These are phyloP conservation scores for Paracanthobrama guichenoti DNA, from an alignment of 2,113 vertebrate species.

Conservation along the genomic window DNA sequence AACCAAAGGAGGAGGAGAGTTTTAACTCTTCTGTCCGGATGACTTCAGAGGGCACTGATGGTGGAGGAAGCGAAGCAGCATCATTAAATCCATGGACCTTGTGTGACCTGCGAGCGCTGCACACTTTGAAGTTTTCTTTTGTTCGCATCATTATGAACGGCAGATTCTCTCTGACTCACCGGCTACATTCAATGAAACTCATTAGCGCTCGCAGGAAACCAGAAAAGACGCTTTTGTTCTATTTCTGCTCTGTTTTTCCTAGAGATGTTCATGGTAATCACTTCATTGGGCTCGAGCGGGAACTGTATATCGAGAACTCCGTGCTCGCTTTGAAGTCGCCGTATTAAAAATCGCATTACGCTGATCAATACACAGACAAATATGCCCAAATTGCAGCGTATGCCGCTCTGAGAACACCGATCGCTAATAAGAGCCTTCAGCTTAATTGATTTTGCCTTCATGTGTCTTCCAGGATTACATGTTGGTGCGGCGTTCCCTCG, in stretches of 20 bases:
- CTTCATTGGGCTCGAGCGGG: neutral
- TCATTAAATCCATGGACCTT: neutral
- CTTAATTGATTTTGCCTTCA: conserved; percentile 67
- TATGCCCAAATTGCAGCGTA: conserved; percentile 54
- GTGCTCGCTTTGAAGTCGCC: conserved; percentile 46
- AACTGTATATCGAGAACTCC: conserved; percentile 12
- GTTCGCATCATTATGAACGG: neutral
- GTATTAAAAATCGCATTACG: conserved; percentile 42
- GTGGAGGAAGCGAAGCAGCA: neutral
- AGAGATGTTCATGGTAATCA: conserved; percentile 15
- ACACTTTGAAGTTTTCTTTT: neutral
- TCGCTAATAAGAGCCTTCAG: conserved; percentile 56
- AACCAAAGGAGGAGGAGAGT: neutral
- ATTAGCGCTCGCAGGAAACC: conserved; percentile 9
- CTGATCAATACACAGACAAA: conserved; percentile 60
- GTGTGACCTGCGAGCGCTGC: neutral
- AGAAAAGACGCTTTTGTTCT: neutral
- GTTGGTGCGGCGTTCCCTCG: conserved; percentile 59
- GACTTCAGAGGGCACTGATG: neutral
- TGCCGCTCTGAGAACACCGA: too few relatives aligned
- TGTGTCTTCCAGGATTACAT: conserved; percentile 29
- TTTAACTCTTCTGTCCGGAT: neutral
- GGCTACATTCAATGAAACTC: conserved; percentile 32
- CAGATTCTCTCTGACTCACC: neutral
- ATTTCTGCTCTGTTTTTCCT: conserved; percentile 14